Conservation (phyloP, 2,797 vertebrate species). For the Cirrhinus molitorella region DNA sequence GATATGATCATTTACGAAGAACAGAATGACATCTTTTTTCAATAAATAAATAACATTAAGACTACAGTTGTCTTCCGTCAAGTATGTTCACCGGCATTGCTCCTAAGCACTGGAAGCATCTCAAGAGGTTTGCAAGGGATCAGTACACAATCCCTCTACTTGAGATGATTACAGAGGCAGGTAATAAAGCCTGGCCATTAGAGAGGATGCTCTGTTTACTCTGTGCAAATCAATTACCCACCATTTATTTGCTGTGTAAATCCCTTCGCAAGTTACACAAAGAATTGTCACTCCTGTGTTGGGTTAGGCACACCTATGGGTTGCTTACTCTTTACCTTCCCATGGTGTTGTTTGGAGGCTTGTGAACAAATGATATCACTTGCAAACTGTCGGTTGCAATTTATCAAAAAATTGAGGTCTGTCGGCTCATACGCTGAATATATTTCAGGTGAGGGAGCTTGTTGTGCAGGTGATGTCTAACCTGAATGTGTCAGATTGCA, state of each 20-base stretch:
- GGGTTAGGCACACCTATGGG: constrained; percentile 19
- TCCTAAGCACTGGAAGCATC: constrained; percentile 11
- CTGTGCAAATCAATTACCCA: constrained; percentile 58
- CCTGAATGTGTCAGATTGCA: constrained; percentile 68
- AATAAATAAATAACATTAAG: background rate
- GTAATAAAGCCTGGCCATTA: constrained; percentile 60
- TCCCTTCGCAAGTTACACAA: constrained; percentile 47
- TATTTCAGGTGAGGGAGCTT: constrained; percentile 45
- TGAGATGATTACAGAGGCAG: constrained; percentile 57
- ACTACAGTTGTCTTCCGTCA: background rate
- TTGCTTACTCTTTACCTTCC: constrained; percentile 13
- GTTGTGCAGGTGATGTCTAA: constrained; percentile 61
- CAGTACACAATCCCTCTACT: constrained; percentile 47
- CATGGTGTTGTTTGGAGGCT: background rate
- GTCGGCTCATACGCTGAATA: constrained; percentile 55
- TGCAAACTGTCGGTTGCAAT: constrained; percentile 35
- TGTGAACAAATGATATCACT: constrained; percentile 23
- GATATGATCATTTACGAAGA: background rate
- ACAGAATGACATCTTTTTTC: background rate
- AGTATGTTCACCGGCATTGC: background rate
- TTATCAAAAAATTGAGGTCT: constrained; percentile 57
- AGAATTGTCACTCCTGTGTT: constrained; percentile 48
- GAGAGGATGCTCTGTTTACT: constrained; percentile 48
- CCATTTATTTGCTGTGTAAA: constrained; percentile 52
- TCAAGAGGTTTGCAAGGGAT: constrained; percentile 45